A percentile compares a stretch with the other conserved stretches of the same genome.
These are phyloP conservation scores for Listrodromus nycthemerus DNA, from an alignment of 2,888 invertebrate species.

Conservation along the genomic window DNA sequence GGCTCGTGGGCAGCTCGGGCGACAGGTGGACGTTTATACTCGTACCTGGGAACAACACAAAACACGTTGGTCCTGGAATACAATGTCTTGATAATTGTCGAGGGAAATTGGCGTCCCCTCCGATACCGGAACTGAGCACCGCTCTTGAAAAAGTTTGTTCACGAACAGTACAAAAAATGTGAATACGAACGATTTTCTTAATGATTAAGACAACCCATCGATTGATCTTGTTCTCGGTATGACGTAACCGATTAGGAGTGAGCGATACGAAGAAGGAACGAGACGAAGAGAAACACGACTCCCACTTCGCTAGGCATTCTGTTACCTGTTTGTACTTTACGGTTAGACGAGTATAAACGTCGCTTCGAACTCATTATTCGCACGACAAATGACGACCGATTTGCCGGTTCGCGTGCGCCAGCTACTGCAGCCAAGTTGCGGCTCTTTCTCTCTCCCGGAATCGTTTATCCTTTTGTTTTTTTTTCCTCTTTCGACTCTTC, in stretches of 20 bases:
- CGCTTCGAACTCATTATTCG: conserved; percentile 54
- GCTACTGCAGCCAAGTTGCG: conserved; percentile 13
- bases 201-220: not conserved
- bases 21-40: conserved; percentile 37
- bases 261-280: not conserved
- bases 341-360: conserved; percentile 29
- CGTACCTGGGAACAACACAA: too few relatives aligned
- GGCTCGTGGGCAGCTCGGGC: conserved; percentile 11
- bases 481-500: conserved; percentile 24
- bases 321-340: conserved; percentile 46
- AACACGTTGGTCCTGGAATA: too few relatives aligned
- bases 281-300: not conserved
- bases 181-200: too few relatives aligned
- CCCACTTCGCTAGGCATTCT: not conserved
- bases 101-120: too few relatives aligned
- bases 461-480: not conserved
- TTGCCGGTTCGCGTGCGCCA: conserved; percentile 55
- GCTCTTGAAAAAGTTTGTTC: too few relatives aligned
- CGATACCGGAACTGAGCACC: too few relatives aligned
- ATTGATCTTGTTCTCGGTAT: not conserved
- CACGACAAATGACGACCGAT: conserved; percentile 60
- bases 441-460: not conserved
- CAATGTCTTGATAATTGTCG: too few relatives aligned
- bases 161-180: too few relatives aligned
- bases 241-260: not conserved